Conservation (phyloP, 2,113 vertebrate species). For the Paradisaea rubra region DNA sequence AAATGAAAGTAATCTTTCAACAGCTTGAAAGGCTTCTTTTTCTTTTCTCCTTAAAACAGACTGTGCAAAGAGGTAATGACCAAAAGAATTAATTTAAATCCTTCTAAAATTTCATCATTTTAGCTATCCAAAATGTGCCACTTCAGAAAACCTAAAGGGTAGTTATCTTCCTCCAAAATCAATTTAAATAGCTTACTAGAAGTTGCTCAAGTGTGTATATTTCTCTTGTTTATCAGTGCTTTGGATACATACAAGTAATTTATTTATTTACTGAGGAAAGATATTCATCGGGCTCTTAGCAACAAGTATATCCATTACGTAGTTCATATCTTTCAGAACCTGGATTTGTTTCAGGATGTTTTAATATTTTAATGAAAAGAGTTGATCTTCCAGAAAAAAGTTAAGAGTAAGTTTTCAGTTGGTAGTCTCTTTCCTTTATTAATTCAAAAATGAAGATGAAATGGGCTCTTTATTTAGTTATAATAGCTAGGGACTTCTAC, state of each 20-base stretch:
- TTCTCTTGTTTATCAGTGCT: not conserved
- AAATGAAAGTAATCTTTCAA: constrained; percentile 52
- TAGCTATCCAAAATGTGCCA: not conserved
- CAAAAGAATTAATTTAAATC: constrained; percentile 27
- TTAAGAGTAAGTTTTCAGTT: not conserved
- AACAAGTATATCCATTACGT: not conserved
- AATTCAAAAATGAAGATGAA: not conserved
- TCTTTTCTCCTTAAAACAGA: not conserved
- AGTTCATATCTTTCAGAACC: not conserved
- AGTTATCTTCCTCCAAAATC: not conserved
- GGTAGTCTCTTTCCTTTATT: not conserved
- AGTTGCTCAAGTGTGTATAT: not conserved
- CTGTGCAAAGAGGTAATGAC: not conserved
- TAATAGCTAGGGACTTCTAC: not conserved
- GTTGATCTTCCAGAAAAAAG: not conserved
- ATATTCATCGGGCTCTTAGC: not conserved
- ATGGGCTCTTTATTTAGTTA: not conserved
- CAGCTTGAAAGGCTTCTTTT: not conserved
- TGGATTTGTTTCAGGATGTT: not conserved
- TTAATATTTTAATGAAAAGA: not conserved
- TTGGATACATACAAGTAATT: not conserved
- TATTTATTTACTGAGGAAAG: not conserved
- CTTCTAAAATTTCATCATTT: not conserved
- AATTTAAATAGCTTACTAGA: not conserved
- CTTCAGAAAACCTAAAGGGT: not conserved